Percentiles rank a stretch among this genome's conserved stretches.
Conservation (phyloP, 2,797 vertebrate genomes). For the Malacoctenus gilli region DNA sequence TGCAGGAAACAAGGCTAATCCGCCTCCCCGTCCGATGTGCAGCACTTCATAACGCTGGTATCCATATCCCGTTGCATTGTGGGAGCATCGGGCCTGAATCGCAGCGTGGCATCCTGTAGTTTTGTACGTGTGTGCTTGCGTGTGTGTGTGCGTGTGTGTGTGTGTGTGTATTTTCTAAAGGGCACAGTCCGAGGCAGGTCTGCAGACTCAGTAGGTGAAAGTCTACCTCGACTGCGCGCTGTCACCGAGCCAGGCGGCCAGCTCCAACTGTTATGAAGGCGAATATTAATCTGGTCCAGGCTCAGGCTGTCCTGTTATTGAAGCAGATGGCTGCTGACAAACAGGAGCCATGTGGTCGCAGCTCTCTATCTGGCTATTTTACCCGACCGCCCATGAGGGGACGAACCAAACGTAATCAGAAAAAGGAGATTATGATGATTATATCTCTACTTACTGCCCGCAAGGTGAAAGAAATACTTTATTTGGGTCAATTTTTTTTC, state of each 20-base stretch:
- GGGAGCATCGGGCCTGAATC: too few species aligned
- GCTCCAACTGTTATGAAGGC: constrained; percentile 62
- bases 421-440: too few species aligned
- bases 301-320: constrained; percentile 65
- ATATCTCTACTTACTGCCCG: not conserved
- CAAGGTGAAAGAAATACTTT: not conserved
- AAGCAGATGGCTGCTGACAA: constrained; percentile 77
- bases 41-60: constrained; percentile 4
- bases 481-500: too few species aligned
- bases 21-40: constrained; percentile 21
- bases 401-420: not conserved
- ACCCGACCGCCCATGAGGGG: constrained; percentile 4
- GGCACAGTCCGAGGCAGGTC: constrained; percentile 29
- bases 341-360: constrained; percentile 56
- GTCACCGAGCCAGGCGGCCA: constrained; percentile 64
- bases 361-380: constrained; percentile 9
- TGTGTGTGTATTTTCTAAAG: constrained; percentile 11
- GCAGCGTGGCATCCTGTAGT: not conserved
- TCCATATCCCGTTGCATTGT: constrained; percentile 8
- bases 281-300: constrained; percentile 72
- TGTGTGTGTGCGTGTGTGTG: not conserved
- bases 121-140: not conserved
- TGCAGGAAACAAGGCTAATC: constrained; percentile 42
- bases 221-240: constrained; percentile 53
- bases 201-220: constrained; percentile 56